Conservation (phyloP, 2,888 invertebrate species). For the Mythimna lalbum region DNA sequence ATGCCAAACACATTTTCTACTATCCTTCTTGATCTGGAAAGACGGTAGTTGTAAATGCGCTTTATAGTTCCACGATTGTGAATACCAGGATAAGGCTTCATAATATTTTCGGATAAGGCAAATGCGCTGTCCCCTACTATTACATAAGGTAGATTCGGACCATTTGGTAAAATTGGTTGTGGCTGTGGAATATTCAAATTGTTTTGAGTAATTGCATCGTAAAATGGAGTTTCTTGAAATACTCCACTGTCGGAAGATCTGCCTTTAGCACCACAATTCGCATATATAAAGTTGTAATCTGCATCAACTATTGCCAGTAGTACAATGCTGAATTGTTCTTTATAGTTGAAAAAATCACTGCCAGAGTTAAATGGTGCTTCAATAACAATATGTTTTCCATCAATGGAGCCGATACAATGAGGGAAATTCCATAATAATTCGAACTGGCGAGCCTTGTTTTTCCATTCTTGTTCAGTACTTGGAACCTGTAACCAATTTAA, state of each 20-base stretch:
- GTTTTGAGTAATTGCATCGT: constrained; percentile 58
- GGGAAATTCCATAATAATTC: constrained; percentile 62
- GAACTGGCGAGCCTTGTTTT: constrained; percentile 46
- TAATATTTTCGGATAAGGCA: constrained; percentile 64
- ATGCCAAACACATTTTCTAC: constrained; percentile 62
- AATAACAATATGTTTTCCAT: constrained; percentile 55
- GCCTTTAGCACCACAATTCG: constrained; percentile 63
- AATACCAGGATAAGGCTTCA: constrained; percentile 61
- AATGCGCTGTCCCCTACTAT: constrained; percentile 70
- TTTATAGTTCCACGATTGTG: constrained; percentile 61
- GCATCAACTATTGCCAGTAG: constrained; percentile 53
- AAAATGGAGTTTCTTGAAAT: constrained; percentile 64
- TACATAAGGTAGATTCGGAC: constrained; percentile 56
- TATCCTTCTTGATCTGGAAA: constrained; percentile 62
- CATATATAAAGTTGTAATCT: constrained; percentile 62
- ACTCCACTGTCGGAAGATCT: constrained; percentile 64
- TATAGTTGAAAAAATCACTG: constrained; percentile 59
- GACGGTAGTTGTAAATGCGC: constrained; percentile 56
- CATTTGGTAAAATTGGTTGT: neutral
- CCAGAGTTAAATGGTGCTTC: constrained; percentile 60
- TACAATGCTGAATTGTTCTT: constrained; percentile 61
- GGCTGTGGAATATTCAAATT: constrained; percentile 54
- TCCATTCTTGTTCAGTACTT: constrained; percentile 54
- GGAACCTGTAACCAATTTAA: constrained; percentile 63
- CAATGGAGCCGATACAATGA: constrained; percentile 57